phyloP scores from a whole-genome alignment of 2,797 vertebrate species.

The Balearica regulorum region DNA sequence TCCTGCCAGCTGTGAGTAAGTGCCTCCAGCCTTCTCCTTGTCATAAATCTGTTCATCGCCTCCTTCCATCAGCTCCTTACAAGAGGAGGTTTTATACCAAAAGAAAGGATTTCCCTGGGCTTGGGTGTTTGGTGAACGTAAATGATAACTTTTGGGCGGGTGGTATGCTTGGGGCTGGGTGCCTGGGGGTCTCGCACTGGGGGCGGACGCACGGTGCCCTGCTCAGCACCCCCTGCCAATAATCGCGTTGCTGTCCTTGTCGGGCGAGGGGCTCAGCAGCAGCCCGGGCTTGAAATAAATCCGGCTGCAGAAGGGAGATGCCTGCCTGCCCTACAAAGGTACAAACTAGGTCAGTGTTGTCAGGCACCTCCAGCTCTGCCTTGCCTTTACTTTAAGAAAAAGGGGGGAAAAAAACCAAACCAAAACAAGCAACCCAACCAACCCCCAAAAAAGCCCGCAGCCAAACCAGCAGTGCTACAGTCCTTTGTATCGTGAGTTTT shows the following conservation, averaged over 20 bases:
- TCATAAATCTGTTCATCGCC: neutral
- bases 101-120: neutral
- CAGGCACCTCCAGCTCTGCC: neutral
- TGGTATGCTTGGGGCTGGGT: fast-evolving
- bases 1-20: neutral
- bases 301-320: neutral
- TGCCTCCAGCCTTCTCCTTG: constrained; percentile 25
- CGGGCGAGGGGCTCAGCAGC: neutral
- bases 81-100: neutral
- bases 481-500: neutral
- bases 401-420: fast-evolving
- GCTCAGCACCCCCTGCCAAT: neutral
- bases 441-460: neutral
- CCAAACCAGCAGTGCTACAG: neutral
- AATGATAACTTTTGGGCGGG: fast-evolving
- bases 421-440: fast-evolving
- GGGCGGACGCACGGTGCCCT: neutral
- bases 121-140: neutral
- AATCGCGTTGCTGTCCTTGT: neutral
- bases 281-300: neutral
- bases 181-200: neutral
- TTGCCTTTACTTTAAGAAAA: neutral
- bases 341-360: neutral
- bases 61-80: neutral
- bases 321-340: neutral